These are phyloP conservation scores for Magallana nippona DNA, from an alignment of 2,888 invertebrate genomes.

Conservation along the genomic window DNA sequence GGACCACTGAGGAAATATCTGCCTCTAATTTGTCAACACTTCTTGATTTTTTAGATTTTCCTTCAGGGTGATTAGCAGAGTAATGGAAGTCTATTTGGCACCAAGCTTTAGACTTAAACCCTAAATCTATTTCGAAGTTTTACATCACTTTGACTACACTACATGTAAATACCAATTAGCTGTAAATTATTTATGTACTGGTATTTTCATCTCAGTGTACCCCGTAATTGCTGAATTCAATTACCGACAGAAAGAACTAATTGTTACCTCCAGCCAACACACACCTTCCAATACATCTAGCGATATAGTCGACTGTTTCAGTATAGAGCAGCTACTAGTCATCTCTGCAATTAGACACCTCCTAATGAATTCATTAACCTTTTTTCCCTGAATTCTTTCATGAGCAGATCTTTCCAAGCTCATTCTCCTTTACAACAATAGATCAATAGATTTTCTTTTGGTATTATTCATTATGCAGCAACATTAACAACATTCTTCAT, in stretches of 20 bases:
- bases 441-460: too few relatives aligned
- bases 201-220: background rate
- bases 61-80: background rate
- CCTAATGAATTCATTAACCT: conserved; percentile 17
- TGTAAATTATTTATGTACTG: conserved; percentile 8
- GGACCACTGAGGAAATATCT: background rate
- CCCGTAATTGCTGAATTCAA: conserved; percentile 21
- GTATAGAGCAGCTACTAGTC: background rate
- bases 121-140: background rate
- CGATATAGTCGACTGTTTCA: background rate
- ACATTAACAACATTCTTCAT: too few relatives aligned
- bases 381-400: background rate
- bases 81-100: background rate
- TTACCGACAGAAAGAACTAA: conserved; percentile 3
- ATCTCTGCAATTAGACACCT: background rate
- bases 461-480: too few relatives aligned
- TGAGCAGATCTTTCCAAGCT: background rate
- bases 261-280: background rate
- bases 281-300: background rate
- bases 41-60: background rate
- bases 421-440: too few relatives aligned
- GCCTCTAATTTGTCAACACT: background rate
- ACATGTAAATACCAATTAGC: background rate
- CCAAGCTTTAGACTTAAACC: background rate
- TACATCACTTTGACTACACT: background rate